Evolutionary conservation across 2,888 invertebrate genomes (phyloP).

Genomic region (Drosophila affinis): DNA sequence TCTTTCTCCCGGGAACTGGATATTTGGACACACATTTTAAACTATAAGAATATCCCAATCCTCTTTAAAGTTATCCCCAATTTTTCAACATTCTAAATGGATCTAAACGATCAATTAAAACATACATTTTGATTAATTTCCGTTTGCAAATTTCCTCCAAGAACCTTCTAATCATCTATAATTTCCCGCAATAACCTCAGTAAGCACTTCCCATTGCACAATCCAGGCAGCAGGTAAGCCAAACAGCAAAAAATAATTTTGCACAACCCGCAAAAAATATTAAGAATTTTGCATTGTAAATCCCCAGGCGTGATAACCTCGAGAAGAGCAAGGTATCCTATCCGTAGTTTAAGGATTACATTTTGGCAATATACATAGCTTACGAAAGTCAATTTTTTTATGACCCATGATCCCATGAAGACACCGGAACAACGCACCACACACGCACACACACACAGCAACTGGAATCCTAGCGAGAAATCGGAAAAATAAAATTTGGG

Average conservation of each 20-base stretch:
- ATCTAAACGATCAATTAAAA: background rate
- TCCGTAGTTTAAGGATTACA: constrained; percentile 28
- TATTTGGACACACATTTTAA: background rate
- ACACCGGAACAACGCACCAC: constrained; percentile 50
- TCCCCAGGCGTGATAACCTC: constrained; percentile 63
- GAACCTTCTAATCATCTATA: background rate
- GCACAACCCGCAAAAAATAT: constrained; percentile 30
- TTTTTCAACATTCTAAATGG: no score
- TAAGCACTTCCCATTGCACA: constrained; percentile 20
- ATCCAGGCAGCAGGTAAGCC: constrained; percentile 41
- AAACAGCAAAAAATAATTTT: constrained; percentile 15
- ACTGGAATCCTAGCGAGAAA: constrained; percentile 12
- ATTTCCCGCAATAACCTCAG: background rate
- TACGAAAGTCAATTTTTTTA: constrained; percentile 77
- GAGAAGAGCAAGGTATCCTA: constrained; percentile 15
- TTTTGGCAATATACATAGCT: constrained; percentile 52
- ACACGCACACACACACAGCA: constrained; percentile 18
- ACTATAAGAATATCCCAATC: no score
- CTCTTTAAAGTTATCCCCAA: no score
- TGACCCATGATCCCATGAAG: constrained; percentile 45
- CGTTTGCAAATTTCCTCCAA: background rate
- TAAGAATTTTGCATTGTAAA: constrained; percentile 17
- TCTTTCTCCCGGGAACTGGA: background rate
- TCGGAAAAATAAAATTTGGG: constrained; percentile 56
- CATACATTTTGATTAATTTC: background rate